Base-by-base conservation (phyloP, 2,113 vertebrate species). In the Axis porcinus region DNA sequence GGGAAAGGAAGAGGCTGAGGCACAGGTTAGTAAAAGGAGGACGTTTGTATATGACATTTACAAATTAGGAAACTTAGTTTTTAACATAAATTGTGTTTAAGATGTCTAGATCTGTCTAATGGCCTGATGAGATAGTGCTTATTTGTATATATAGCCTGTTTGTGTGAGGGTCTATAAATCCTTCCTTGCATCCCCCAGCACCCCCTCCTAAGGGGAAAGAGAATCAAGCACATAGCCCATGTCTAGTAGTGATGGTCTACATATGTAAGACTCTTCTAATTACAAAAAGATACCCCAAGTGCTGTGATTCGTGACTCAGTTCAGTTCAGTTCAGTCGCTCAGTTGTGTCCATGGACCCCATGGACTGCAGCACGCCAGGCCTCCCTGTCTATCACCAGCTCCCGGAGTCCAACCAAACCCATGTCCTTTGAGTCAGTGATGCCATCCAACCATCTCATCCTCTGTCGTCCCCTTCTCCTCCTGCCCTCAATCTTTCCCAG, bases 191-290 rank as follows among this genome's bases (percentile, higher is more conserved):
- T 36, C 13, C 52, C 33, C 11, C 2, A 2, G 4, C 10, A 16
- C 13, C 0, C 28, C 10, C 8, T 86, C 17, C n/a, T 83, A 14
- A 28, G 28, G 17, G 1, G 28, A 76, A 64, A 76, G 13, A 40
- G 5, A 89, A 58, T 45, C 25, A 60, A 52, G 15, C 25, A 52
- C 16, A 30, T 27, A 62, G 30, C 4, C 8, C 25, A 67, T 76
- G 14, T 4, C 25, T 16, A n/a, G 7, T 3, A 43, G 6, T 2
- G 21, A 13, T 36, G 16, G 0, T 43, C 0, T 5, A 52, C 19
- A 33, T 15, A 54, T 1, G 4, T 27, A 70, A 12, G 9, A 45
- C 4, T 83, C 58, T 36, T 70, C 52, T 23, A 70, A 64, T 67
- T 89, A 28, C 33, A 86, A 91, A 96, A 90, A 47, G 36, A 82